Percentiles rank a stretch among this genome's conserved stretches.
Evolutionary conservation across 2,888 invertebrate genomes (phyloP).

Genomic region (Amaurobius ferox): DNA sequence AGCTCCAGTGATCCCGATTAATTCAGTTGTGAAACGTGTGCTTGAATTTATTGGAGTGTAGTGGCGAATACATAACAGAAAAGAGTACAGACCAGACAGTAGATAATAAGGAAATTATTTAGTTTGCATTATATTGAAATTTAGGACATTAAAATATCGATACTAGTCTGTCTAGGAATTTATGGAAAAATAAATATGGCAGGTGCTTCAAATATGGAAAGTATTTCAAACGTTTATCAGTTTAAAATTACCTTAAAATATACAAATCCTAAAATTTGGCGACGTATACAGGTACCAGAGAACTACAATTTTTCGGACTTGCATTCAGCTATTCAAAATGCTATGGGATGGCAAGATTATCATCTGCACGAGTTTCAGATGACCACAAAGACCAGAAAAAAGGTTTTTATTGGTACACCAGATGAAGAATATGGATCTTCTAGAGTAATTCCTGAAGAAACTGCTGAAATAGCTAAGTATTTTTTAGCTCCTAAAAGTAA

Average conservation of each 20-base stretch:
- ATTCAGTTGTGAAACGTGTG: too few relatives aligned
- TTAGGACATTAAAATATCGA: too few relatives aligned
- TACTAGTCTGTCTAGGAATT: too few relatives aligned
- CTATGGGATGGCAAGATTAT: constrained; percentile 34
- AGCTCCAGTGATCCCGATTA: too few relatives aligned
- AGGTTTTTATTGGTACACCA: not conserved
- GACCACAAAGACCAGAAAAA: not conserved
- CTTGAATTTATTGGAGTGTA: too few relatives aligned
- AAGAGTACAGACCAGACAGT: too few relatives aligned
- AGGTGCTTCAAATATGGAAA: too few relatives aligned
- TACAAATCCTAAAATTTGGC: constrained; percentile 33
- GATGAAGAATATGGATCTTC: not conserved
- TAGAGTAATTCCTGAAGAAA: constrained; percentile 16
- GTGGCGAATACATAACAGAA: too few relatives aligned
- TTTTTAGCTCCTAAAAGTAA: not conserved
- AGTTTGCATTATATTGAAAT: too few relatives aligned
- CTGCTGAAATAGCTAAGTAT: not conserved
- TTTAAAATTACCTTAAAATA: constrained; percentile 33
- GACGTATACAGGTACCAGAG: constrained; percentile 33
- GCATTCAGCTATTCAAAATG: constrained; percentile 23
- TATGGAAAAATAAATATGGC: too few relatives aligned
- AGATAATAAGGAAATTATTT: too few relatives aligned
- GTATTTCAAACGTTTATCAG: constrained; percentile 10
- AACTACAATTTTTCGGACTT: constrained; percentile 25
- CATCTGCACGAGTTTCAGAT: constrained; percentile 25